Conservation (phyloP, 2,888 invertebrate species). For the Dryocosmus kuriphilus region DNA sequence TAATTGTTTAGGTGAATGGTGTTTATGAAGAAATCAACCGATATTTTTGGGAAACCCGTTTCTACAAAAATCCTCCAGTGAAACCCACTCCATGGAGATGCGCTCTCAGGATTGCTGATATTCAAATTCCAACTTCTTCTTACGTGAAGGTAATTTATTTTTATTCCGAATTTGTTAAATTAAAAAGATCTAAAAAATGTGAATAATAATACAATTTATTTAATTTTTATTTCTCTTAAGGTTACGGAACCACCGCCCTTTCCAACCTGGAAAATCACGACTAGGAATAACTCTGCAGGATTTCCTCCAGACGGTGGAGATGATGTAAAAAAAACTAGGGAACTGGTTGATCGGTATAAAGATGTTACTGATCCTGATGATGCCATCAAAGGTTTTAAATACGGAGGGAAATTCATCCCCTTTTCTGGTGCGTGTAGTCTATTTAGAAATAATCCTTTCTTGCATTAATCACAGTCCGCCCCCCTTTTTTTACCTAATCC, state of each 20-base stretch:
- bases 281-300: neutral
- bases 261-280: conserved; percentile 44
- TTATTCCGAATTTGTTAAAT: neutral
- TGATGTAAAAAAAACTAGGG: neutral
- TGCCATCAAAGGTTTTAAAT: conserved; percentile 58
- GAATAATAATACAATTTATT: neutral
- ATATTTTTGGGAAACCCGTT: conserved; percentile 53
- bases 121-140: conserved; percentile 55
- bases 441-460: too few species aligned
- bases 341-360: conserved; percentile 37
- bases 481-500: too few species aligned
- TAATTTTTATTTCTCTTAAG: conserved; percentile 37
- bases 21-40: conserved; percentile 55
- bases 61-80: conserved; percentile 49
- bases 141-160: conserved; percentile 59
- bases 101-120: conserved; percentile 55
- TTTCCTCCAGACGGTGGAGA: conserved; percentile 25
- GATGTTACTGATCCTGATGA: conserved; percentile 49
- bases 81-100: conserved; percentile 50
- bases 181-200: neutral
- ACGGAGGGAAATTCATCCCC: conserved; percentile 58
- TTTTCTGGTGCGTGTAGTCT: conserved; percentile 57
- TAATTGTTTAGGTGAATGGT: conserved; percentile 51
- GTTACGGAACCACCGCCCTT: conserved; percentile 42
- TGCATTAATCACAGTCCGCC: too few species aligned